Evolutionary conservation across 1,140 invertebrate genomes (phyloP), one percentile per base, ranked within the genome.

Genomic region (Bombus pascuorum): DNA sequence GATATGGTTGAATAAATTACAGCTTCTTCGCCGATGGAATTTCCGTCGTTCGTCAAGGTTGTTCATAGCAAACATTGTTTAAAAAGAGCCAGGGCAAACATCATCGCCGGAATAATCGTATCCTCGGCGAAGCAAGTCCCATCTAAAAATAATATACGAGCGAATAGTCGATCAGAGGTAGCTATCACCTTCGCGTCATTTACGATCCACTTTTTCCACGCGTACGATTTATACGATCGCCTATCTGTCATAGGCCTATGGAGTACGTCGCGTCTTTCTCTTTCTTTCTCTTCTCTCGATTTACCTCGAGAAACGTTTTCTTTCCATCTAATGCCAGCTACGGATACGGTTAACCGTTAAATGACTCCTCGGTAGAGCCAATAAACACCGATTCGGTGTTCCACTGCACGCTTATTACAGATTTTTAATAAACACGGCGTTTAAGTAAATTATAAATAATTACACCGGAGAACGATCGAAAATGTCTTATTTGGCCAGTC

Each of bases 371-470:
- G 32, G 79, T 39, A 81, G 2, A 53, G 15, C 32, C 65, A 65
- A 79, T 68, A 68, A 68, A 81, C 37, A 28, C 18, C 68, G 3
- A 25, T 39, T 37, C 10, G 28, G 28, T 39, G 15, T 39, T 39
- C 28, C 68, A 18, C 28, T 81, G 37, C 44, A 59, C 79, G 79
- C 68, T 81, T 72, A 81, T 81, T 81, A 81, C 59, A 8, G 22
- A 59, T 81, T 59, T 81, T 72, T 72, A 62, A 62, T 81, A 42
- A 44, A 72, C 44, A 59, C 39, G 32, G 8, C 28, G 81, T 82
- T 82, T 53, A 53, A 75, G 59, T 47, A 76, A 83, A 83, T 83
- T 83, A 47, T 65, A 76, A 83, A 28, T 53, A 76, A 76, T 76
- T 42, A 53, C 57, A 25, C 37, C n/a, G 47, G 0, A 12, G 34